These are phyloP conservation scores for Cotesia glomerata DNA, from an alignment of 1,140 invertebrate genomes.

Conservation along the genomic window DNA sequence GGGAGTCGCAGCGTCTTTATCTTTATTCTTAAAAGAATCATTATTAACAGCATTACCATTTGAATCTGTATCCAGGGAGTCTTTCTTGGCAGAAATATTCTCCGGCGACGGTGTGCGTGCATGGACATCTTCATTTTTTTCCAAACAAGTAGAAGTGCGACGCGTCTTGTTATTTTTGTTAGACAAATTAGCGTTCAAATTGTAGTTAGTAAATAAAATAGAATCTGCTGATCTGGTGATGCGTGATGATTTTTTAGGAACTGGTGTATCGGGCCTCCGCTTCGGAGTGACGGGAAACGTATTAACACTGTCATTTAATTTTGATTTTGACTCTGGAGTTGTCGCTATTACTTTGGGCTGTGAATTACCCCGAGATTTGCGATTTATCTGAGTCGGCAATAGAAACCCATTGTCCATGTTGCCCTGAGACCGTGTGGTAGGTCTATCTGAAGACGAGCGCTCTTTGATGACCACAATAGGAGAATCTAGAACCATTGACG, in stretches of 20 bases:
- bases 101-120: background rate
- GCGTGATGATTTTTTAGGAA: conserved; percentile 34
- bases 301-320: background rate
- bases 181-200: background rate
- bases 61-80: conserved; percentile 35
- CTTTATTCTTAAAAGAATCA: conserved; percentile 20
- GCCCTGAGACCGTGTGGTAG: conserved; percentile 34
- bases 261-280: conserved; percentile 42
- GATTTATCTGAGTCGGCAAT: conserved; percentile 33
- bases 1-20: background rate
- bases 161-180: background rate
- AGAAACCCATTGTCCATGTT: conserved; percentile 40
- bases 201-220: conserved; percentile 5
- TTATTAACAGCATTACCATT: conserved; percentile 44
- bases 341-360: conserved; percentile 32
- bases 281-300: conserved; percentile 2
- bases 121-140: background rate
- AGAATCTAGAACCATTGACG: background rate
- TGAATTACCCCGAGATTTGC: conserved; percentile 10
- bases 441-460: conserved; percentile 25
- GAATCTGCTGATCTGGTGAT: conserved; percentile 38
- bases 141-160: background rate
- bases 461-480: background rate
- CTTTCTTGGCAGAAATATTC: background rate
- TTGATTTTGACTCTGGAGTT: conserved; percentile 19